Evolutionary conservation across 1,140 invertebrate genomes (phyloP), one percentile per base, ranked within the genome.

Genomic region (Meteorus sp.): DNA sequence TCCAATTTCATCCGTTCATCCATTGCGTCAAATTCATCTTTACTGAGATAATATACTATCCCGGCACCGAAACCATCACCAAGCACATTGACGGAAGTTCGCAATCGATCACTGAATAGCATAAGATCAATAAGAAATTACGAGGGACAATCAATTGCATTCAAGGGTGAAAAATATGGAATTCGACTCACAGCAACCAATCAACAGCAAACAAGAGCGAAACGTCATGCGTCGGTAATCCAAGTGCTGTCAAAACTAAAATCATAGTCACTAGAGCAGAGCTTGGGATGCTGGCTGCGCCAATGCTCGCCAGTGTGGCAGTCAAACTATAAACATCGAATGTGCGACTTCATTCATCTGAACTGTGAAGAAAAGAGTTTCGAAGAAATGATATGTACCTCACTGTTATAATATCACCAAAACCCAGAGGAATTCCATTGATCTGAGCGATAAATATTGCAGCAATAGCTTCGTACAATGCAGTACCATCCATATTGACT

Each of bases 41-140:
- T 88, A 56, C 85, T 87, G 37, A 91, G 75, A 63, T 91, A 85
- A 65, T 91, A 84, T 3, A 93, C 90, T 54, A 93, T 88, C 17
- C 90, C 91, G 3, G 90, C 89, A 2, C 91, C 91, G 60, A 89
- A 85, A 31, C 88, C 87, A 75, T 93, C 91, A 17, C 91, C 91
- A 33, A 90, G 76, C 9, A 93, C 90, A 70, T 93, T 93, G 57
- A 92, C 89, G 50, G 89, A 87, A 2, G 91, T 93, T 51, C 91
- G 83, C 66, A 92, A 88, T 81, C 74, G 75, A 65, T 81, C 81
- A 13, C 80, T 82, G 59, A 64, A 65, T 43, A 27, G 39, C 5
- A 60, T 17, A 44, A 45, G 27, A 41, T 7, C 37, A 4, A 48
- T 0, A 17, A 13, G 6, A 45, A 43, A 17, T 19, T 25, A 50